Evolutionary conservation across 2,113 vertebrate species (phyloP).

Genomic region (Brachyhypopomus gauderio): DNA sequence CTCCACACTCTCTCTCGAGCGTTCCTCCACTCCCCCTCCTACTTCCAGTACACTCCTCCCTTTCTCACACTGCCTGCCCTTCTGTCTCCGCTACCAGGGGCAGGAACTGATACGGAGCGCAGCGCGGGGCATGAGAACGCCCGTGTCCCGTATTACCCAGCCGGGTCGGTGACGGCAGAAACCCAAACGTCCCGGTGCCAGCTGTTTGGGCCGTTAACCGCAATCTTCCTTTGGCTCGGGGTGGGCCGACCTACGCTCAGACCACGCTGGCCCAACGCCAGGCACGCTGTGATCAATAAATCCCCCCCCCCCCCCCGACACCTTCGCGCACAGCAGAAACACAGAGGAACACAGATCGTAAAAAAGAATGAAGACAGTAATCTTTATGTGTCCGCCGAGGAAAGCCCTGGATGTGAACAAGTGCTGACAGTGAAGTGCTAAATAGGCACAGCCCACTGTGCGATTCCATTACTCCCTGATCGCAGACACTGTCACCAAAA

Average conservation of each 20-base stretch:
- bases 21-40: too few species aligned
- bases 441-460: constrained; percentile 4
- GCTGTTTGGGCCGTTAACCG: neutral
- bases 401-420: neutral
- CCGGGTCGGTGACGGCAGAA: constrained; percentile 68
- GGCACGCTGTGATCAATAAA: constrained; percentile 76
- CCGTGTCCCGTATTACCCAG: constrained; percentile 75
- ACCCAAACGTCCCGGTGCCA: constrained; percentile 72
- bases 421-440: constrained; percentile 21
- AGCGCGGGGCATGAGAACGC: constrained; percentile 45
- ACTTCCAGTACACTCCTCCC: constrained; percentile 66
- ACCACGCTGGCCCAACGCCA: constrained; percentile 71
- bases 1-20: constrained; percentile 33
- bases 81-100: constrained; percentile 4
- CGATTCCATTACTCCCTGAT: constrained; percentile 8
- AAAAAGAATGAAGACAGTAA: neutral
- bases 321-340: constrained; percentile 54
- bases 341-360: constrained; percentile 20
- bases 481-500: constrained; percentile 25
- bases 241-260: constrained; percentile 64
- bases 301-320: constrained; percentile 65
- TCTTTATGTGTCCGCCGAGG: constrained; percentile 11
- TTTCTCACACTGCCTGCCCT: constrained; percentile 65
- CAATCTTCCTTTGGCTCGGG: neutral
- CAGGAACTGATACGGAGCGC: constrained; percentile 6